Base-by-base conservation (phyloP, 2,797 vertebrate species). In the Rousettus madagascariensis region DNA sequence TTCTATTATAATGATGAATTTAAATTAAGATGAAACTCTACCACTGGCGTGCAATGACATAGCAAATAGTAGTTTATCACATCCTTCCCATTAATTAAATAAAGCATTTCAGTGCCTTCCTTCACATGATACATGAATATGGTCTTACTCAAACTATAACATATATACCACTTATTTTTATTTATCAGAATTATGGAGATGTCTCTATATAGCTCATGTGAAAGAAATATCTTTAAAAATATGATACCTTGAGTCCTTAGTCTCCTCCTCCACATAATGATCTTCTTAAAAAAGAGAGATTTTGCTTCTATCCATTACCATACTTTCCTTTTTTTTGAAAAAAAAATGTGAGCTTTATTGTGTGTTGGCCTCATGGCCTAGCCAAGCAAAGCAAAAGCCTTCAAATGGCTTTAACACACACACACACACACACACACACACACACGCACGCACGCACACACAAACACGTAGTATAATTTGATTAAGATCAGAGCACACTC, bases 1-100 rank as follows among this genome's bases (percentile, higher is more conserved):
- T 77, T 28, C 16, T 12, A 26, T 68, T 75, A 87, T 10, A 66
- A 82, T 36, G 59, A 91, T 63, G 36, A 90, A 86, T 65, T 83
- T 12, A 0, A 92, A 85, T 91, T 75, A 71, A 84, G 33, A 1
- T 5, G n/a, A 41, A 71, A 17, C 12, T 90, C 30, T 0, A 20
- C 8, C 3, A 66, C n/a, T 26, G 0, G 1, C 24, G 38, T 5
- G 12, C 7, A 53, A 55, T 74, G 24, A 80, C 13, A 53, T 10
- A 24, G 3, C 7, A 30, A 43, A 94, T 4, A 26, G 8, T 3
- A 10, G 6, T 91, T 55, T 17, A 71, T 51, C 8, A 10, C 30
- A 1, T 24, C 24, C 13, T 90, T 77, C 7, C 17, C 49, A 0
- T 8, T 8, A 24, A 59, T 38, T 86, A 79, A 55, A 43, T 8